Base-by-base conservation (phyloP, 2,113 vertebrate species). In the Pica pica region DNA sequence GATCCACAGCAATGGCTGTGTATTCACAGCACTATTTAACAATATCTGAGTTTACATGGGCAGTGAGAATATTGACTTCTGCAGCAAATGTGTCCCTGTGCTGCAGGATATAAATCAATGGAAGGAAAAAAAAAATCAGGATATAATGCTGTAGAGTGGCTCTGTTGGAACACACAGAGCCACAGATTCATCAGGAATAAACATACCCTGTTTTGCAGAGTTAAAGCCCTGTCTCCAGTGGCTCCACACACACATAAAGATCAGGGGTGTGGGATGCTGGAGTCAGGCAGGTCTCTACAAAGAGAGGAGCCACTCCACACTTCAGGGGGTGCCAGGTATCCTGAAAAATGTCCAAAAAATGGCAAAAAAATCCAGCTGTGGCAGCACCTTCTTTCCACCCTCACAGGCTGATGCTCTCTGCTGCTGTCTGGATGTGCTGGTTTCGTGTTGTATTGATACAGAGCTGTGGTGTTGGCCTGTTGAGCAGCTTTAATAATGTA, bases 371-470 rank as follows among this genome's bases (percentile, higher is more conserved):
- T 7, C 35, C 27, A 27, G 2, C 31, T 8, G 12, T 67, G 65
- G 47, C n/a, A 3, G 18, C 28, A 42, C 37, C 24, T 56, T 9
- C 4, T 22, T 65, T 47, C n/a, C 23, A 6, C 37, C n/a, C 26
- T 20, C 5, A 1, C 1, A 15, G 74, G 16, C 61, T 28, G 47
- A 28, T 63, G 28, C 24, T 8, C 57, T 70, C 16, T 42, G 30
- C 56, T 88, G 16, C 81, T 90, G 68, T 10, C 33, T 33, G 10
- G 23, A 15, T 0, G 1, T 22, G 47, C 44, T 35, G 18, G 9
- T 39, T 52, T 22, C 1, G 0, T 44, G 41, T 53, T 42, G 2
- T 27, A 5, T 3, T 2, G 0, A 22, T 7, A 8, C 33, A 11
- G 10, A 50, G 59, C 68, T 74, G 73, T 42, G 27, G 11, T 47